Conservation (phyloP, 2,888 invertebrate species). For the Dasypogon diadema region DNA sequence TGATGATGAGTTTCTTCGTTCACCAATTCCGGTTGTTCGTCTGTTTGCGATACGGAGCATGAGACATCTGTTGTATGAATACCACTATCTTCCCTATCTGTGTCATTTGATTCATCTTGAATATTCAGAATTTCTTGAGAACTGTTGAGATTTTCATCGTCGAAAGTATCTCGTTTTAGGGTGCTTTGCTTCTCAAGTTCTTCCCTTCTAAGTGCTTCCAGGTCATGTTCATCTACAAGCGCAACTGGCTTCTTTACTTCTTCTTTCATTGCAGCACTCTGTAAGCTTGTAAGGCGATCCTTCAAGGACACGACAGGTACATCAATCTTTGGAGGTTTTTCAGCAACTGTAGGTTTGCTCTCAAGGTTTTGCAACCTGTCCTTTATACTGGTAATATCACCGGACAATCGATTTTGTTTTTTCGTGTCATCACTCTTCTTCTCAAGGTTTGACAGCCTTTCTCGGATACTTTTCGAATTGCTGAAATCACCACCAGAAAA, state of each 20-base stretch:
- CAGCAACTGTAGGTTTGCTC: constrained; percentile 63
- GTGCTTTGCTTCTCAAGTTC: constrained; percentile 60
- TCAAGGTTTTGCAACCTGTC: constrained; percentile 75
- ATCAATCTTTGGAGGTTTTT: constrained; percentile 60
- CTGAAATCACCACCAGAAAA: constrained; percentile 73
- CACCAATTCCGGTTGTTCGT: constrained; percentile 75
- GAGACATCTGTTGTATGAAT: constrained; percentile 82
- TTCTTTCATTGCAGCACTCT: constrained; percentile 67
- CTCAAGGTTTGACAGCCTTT: constrained; percentile 77
- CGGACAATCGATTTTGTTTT: constrained; percentile 71
- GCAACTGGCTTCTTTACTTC: constrained; percentile 64
- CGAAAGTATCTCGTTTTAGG: constrained; percentile 36
- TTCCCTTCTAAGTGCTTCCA: constrained; percentile 70
- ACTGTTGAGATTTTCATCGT: constrained; percentile 53
- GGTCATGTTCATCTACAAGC: constrained; percentile 69
- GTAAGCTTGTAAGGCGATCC: constrained; percentile 67
- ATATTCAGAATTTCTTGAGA: constrained; percentile 55
- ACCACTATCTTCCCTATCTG: constrained; percentile 77
- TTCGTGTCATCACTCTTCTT: constrained; percentile 73
- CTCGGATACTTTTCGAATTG: constrained; percentile 78
- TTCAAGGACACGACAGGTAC: constrained; percentile 65
- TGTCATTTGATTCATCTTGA: constrained; percentile 66
- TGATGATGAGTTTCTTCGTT: constrained; percentile 55
- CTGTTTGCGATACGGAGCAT: constrained; percentile 79
- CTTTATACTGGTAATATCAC: constrained; percentile 75